phyloP scores from a whole-genome alignment of 2,797 vertebrate species.

The Etheostoma perlongum region DNA sequence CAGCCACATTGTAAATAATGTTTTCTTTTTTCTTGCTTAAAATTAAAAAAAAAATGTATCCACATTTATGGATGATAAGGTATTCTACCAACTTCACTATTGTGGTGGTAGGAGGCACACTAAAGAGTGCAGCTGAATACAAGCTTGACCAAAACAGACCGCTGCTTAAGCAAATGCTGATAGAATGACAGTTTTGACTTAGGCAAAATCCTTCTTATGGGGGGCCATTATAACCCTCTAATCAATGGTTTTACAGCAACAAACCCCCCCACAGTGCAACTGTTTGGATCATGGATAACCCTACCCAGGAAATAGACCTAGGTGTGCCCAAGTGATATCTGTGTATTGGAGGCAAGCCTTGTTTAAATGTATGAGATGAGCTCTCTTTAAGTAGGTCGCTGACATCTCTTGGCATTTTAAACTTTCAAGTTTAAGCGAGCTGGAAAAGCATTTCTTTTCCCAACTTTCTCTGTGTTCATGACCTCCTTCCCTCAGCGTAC shows the following conservation, averaged over 20 bases:
- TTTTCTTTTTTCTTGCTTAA: neutral
- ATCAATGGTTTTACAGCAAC: constrained; percentile 56
- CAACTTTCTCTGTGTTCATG: constrained; percentile 11
- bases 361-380: constrained; percentile 54
- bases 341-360: constrained; percentile 61
- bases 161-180: constrained; percentile 26
- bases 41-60: neutral
- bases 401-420: constrained; percentile 39
- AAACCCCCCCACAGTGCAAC: constrained; percentile 35
- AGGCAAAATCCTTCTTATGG: constrained; percentile 39
- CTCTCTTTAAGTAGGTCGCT: constrained; percentile 4
- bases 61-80: neutral
- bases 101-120: constrained; percentile 14
- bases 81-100: neutral
- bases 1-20: constrained; percentile 1
- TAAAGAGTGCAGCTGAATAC: constrained; percentile 10
- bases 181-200: constrained; percentile 17
- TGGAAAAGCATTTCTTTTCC: constrained; percentile 18
- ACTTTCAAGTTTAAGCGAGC: constrained; percentile 26
- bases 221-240: constrained; percentile 52
- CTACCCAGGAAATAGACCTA: constrained; percentile 64
- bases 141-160: constrained; percentile 1
- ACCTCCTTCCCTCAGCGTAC: neutral
- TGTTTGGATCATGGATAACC: constrained; percentile 49
- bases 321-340: constrained; percentile 56